Evolutionary conservation across 2,113 vertebrate species (phyloP).

Genomic region (Corynorhinus townsendii): DNA sequence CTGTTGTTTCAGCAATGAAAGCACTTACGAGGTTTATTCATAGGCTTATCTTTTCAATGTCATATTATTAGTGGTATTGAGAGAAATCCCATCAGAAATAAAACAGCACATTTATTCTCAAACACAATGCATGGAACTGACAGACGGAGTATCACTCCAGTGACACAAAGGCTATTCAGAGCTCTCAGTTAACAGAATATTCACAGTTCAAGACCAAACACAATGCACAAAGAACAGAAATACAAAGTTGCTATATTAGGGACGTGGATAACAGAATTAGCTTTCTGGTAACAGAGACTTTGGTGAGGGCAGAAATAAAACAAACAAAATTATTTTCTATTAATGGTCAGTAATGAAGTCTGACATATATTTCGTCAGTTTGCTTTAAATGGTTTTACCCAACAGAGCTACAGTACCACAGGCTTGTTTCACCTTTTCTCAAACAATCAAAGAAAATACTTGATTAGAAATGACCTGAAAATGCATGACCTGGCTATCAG

Average conservation of each 20-base stretch:
- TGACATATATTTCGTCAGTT: not conserved
- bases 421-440: not conserved
- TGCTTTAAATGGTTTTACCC: not conserved
- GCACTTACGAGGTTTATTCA: not conserved
- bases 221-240: slow-evolving; percentile 62
- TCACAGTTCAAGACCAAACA: slow-evolving; percentile 18
- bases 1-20: not conserved
- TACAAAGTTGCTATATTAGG: not conserved
- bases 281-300: not conserved
- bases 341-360: not conserved
- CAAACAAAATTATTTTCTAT: not conserved
- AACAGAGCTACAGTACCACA: not conserved
- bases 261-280: not conserved
- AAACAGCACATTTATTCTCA: slow-evolving; percentile 4
- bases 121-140: slow-evolving; percentile 5
- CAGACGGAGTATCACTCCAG: slow-evolving; percentile 9
- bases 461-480: not conserved
- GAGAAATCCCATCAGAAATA: slow-evolving; percentile 29
- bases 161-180: slow-evolving; percentile 37
- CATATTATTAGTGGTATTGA: slow-evolving; percentile 1
- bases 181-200: slow-evolving; percentile 22
- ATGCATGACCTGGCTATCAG: not conserved
- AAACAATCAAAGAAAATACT: not conserved
- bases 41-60: not conserved
- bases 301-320: not conserved